Evolutionary conservation across 2,113 vertebrate species (phyloP).

Genomic region (Cranoglanis bouderius): DNA sequence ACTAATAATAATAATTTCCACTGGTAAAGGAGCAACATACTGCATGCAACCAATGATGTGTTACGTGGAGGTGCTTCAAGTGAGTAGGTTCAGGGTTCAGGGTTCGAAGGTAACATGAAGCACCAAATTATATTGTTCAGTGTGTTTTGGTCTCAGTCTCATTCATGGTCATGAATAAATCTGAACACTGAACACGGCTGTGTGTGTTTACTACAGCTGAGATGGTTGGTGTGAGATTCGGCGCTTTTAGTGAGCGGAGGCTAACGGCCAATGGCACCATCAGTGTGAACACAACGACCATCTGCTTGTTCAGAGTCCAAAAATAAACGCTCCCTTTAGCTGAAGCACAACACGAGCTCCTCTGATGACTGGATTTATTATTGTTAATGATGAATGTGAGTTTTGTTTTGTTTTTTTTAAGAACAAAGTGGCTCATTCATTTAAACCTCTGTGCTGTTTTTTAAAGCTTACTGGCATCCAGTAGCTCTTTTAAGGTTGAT

Average conservation of each 20-base stretch:
- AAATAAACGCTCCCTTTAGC: neutral
- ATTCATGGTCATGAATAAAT: neutral
- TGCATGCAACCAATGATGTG: neutral
- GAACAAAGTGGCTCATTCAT: neutral
- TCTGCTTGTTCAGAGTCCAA: conserved; percentile 8
- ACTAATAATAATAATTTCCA: no score
- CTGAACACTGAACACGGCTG: neutral
- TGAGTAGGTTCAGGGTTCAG: neutral
- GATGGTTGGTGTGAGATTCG: neutral
- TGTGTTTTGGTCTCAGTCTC: neutral
- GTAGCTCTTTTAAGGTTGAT: neutral
- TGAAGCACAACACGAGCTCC: neutral
- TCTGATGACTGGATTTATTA: neutral
- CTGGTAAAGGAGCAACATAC: neutral
- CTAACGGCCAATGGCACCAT: neutral
- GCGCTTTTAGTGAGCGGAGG: neutral
- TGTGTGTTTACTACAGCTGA: conserved; percentile 1
- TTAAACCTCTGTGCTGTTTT: neutral
- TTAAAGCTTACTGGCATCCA: neutral
- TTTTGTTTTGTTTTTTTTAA: neutral
- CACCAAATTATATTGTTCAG: neutral
- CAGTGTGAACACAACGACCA: neutral
- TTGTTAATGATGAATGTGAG: neutral
- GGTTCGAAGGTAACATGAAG: neutral
- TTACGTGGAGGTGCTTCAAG: neutral